Base-by-base conservation (phyloP, 2,113 vertebrate genomes). In the Poeciliopsis retropinna region DNA sequence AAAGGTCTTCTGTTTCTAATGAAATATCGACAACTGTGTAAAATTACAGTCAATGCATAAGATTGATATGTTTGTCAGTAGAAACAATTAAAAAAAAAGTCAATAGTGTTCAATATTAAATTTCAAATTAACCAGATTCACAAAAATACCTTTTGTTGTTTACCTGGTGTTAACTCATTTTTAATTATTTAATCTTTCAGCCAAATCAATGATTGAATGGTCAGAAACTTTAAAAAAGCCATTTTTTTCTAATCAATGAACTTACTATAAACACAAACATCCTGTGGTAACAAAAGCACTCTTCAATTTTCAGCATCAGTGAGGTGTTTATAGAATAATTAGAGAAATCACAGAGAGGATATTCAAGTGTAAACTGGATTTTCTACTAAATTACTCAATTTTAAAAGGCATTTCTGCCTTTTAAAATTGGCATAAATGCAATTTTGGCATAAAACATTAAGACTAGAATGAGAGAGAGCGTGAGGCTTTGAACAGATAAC, bases 1-100 rank as follows among this genome's bases (percentile, higher is more conserved):
- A 77, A 30, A 28, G 30, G 71, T 60, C 61, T 67, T 27, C 78
- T 1, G 64, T 37, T 64, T 82, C 67, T 67, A 34, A 44, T 31
- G 54, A 44, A 31, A 61, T 3, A 17, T 37, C 30, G 5, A 37
- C 30, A 66, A 32, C 39, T 30, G 30, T 66, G 68, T n/a, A 57
- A 71, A 29, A 30, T 29, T 47, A 15, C 64, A 69, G 31, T 1
- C 32, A 5, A 30, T 44, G 44, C 13, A 51, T 39, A 32, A 76
- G 22, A 32, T 22, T 1, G 64, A 78, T 77, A 10, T 25, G 64
- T 62, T 14, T 28, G 31, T 67, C 44, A 25, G 70, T 54, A 73
- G 61, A n/a, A 14, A 66, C 29, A 66, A 17, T 19, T n/a, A n/a
- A n/a, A 0, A 68, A 67, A 64, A 51, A 30, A 47, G 81, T 64